phyloP scores from a whole-genome alignment of 2,888 invertebrate genomes.

The Nephrocerus scutellatus region DNA sequence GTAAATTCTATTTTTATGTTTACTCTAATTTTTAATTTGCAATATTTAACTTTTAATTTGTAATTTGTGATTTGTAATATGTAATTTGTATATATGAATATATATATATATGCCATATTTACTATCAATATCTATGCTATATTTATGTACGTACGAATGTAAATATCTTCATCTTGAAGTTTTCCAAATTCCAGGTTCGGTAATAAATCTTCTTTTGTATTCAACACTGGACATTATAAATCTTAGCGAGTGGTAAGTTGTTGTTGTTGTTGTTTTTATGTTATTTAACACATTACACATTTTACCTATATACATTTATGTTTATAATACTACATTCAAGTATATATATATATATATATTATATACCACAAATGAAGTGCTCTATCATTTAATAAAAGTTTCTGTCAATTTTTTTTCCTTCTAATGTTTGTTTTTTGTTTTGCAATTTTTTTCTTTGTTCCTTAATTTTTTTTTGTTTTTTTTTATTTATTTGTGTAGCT shows the following conservation, averaged over 20 bases:
- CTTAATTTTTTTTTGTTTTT: conserved; percentile 1
- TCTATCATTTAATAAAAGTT: not conserved
- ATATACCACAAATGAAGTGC: not conserved
- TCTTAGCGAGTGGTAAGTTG: too few relatives aligned
- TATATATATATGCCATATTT: too few relatives aligned
- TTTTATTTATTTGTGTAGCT: conserved; percentile 17
- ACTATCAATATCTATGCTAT: too few relatives aligned
- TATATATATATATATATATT: not conserved
- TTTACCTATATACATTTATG: not conserved
- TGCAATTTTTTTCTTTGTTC: conserved; percentile 6
- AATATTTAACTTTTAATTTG: conserved; percentile 16
- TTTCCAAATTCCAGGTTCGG: too few relatives aligned
- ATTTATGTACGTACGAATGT: not conserved
- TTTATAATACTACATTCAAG: not conserved
- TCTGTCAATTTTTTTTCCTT: not conserved
- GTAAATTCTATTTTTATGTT: conserved; percentile 8
- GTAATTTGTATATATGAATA: conserved; percentile 3
- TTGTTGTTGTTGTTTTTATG: too few relatives aligned
- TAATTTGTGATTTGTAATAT: conserved; percentile 7
- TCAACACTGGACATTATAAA: too few relatives aligned
- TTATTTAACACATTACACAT: not conserved
- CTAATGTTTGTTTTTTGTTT: not conserved
- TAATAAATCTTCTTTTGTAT: too few relatives aligned
- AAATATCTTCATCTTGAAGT: not conserved
- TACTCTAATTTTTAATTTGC: conserved; percentile 13